These are phyloP conservation scores for Sinopyrophorus schimmeli DNA, from an alignment of 2,888 invertebrate genomes.

Conservation along the genomic window DNA sequence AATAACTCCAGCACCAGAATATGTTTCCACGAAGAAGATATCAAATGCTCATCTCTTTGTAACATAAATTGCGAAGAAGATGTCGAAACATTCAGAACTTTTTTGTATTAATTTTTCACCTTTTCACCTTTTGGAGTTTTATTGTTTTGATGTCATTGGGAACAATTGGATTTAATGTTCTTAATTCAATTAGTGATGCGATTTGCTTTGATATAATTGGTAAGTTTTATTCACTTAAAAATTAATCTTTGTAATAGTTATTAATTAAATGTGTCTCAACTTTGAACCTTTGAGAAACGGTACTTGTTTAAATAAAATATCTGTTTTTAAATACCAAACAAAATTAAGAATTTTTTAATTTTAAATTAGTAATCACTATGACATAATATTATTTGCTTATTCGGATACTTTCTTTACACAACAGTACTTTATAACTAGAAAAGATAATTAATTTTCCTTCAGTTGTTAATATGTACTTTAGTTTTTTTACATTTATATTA, in stretches of 20 bases:
- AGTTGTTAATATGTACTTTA: too few species aligned
- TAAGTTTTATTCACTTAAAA: too few species aligned
- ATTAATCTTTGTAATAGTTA: too few species aligned
- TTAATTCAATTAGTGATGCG: slow-evolving; percentile 86
- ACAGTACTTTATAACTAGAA: too few species aligned
- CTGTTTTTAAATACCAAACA: not conserved
- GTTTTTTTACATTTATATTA: slow-evolving; percentile 25
- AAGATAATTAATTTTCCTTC: too few species aligned
- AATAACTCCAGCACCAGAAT: not conserved
- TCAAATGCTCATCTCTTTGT: slow-evolving; percentile 31
- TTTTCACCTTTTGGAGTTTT: slow-evolving; percentile 79
- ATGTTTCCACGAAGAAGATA: slow-evolving; percentile 12
- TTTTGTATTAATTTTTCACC: slow-evolving; percentile 63
- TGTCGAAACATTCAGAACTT: slow-evolving; percentile 41
- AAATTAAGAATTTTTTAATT: not conserved
- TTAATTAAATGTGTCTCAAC: too few species aligned
- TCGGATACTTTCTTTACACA: too few species aligned
- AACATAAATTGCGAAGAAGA: slow-evolving; percentile 44
- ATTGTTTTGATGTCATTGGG: slow-evolving; percentile 73
- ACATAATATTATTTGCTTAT: too few species aligned
- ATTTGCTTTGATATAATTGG: slow-evolving; percentile 88
- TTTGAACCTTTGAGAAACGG: too few species aligned
- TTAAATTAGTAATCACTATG: slow-evolving; percentile 2
- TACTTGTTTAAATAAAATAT: too few species aligned
- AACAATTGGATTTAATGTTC: slow-evolving; percentile 80